Conservation (phyloP, 2,888 invertebrate species). For the Erannis defoliaria region DNA sequence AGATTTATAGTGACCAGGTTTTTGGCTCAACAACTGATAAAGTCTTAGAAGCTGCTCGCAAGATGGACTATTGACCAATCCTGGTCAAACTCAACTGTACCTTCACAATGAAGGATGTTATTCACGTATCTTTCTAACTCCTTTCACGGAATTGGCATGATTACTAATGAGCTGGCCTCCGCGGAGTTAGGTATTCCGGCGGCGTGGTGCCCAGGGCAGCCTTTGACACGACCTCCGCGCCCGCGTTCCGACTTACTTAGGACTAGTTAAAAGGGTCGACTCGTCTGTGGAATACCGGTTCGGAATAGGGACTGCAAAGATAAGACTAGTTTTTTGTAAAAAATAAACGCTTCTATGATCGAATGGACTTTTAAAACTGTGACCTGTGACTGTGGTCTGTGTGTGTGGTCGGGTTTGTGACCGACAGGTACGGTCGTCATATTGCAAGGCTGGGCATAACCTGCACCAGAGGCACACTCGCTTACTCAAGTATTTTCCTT, state of each 20-base stretch:
- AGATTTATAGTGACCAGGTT: no score
- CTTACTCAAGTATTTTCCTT: no score
- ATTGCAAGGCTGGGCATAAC: no score
- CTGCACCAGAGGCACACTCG: no score
- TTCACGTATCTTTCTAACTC: conserved; percentile 1
- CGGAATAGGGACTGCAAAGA: background rate
- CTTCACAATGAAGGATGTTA: conserved; percentile 1
- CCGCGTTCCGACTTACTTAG: conserved; percentile 49
- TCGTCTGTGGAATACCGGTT: conserved; percentile 38
- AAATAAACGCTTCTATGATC: background rate
- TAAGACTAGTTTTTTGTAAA: background rate
- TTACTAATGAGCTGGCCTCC: conserved; percentile 13
- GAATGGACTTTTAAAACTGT: no score
- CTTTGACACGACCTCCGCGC: conserved; percentile 39
- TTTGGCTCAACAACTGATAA: background rate
- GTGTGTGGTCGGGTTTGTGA: no score
- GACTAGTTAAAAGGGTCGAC: conserved; percentile 46
- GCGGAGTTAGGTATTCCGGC: conserved; percentile 46
- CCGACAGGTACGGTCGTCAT: no score
- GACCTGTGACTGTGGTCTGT: no score
- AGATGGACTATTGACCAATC: background rate
- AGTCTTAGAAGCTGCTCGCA: background rate
- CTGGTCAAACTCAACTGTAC: background rate
- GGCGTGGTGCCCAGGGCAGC: conserved; percentile 30
- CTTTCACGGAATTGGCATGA: conserved; percentile 21